Percentiles rank a stretch among this genome's conserved stretches.
These are phyloP conservation scores for Enteromius radiatus DNA, from an alignment of 2,797 vertebrate genomes.

Conservation along the genomic window DNA sequence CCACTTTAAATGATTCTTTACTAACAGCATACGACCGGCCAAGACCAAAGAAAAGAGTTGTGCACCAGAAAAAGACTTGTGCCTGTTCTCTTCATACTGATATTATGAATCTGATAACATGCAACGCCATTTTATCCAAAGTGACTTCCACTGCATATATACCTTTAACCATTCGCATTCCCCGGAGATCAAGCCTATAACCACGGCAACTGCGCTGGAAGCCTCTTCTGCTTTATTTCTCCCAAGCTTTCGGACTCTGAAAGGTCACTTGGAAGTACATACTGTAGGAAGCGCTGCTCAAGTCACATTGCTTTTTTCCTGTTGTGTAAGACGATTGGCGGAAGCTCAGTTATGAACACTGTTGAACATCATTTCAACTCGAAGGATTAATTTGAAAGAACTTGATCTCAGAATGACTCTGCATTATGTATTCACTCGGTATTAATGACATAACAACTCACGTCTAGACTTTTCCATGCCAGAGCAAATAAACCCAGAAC, in stretches of 20 bases:
- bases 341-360: slow-evolving; percentile 7
- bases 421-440: slow-evolving; percentile 22
- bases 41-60: background rate
- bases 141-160: background rate
- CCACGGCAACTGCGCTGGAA: background rate
- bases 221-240: background rate
- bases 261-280: slow-evolving; percentile 13
- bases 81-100: background rate
- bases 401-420: slow-evolving; percentile 44
- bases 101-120: background rate
- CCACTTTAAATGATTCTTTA: too few relatives aligned
- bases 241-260: background rate
- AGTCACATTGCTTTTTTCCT: slow-evolving; percentile 4
- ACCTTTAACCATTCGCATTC: background rate
- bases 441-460: slow-evolving; percentile 22
- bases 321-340: slow-evolving; percentile 43
- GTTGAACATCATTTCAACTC: slow-evolving; percentile 12
- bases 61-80: background rate
- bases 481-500: slow-evolving; percentile 13
- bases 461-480: slow-evolving; percentile 28
- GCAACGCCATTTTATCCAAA: background rate
- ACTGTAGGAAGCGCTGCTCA: background rate
- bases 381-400: slow-evolving; percentile 41
- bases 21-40: background rate
- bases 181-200: background rate